Base-by-base conservation (phyloP, 2,113 vertebrate genomes). In the Ageneiosus marmoratus region DNA sequence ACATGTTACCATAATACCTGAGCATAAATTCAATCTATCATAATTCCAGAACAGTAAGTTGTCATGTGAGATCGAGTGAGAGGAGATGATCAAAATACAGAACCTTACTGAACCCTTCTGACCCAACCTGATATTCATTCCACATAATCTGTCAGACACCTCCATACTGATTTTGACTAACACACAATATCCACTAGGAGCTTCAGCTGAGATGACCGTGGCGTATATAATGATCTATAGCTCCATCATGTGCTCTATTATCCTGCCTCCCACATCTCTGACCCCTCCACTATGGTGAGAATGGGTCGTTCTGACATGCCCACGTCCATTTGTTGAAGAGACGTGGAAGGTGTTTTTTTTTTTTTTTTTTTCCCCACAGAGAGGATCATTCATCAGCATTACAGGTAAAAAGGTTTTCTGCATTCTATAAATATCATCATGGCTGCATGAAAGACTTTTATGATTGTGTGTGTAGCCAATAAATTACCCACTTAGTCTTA, bases 181-280 rank as follows among this genome's bases (percentile, higher is more conserved):
- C 34, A 69, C 37, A 70, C 63, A 70, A 44, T 58, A 67, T 70
- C 82, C 63, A 78, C 16, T 22, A 75, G 50, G 51, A 78, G 75
- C 82, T 70, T 83, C 75, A 72, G 74, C 75, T 58, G 63, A 56
- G 51, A 83, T 58, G 75, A 50, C 63, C 16, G 20, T 75, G 20
- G 75, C 15, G 62, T 58, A 79, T 58, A 79, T 79, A 72, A 83
- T 83, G 74, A 79, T 79, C 82, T 83, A 79, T 78, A 83, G 82
- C 82, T 78, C 62, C 75, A 79, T 83, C 80, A 50, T 69, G 62
- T 18, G 55, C 73, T 72, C 80, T 65, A 81, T 77, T 85, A 76
- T 46, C 50, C 41, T 69, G 55, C 79, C 62, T 85, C 41, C 72
- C 60, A 55, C 79, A 77, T 77, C 37, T 32, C 81, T 70, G 53